phyloP scores from a whole-genome alignment of 2,797 vertebrate genomes.

The Molossus alvarezi region DNA sequence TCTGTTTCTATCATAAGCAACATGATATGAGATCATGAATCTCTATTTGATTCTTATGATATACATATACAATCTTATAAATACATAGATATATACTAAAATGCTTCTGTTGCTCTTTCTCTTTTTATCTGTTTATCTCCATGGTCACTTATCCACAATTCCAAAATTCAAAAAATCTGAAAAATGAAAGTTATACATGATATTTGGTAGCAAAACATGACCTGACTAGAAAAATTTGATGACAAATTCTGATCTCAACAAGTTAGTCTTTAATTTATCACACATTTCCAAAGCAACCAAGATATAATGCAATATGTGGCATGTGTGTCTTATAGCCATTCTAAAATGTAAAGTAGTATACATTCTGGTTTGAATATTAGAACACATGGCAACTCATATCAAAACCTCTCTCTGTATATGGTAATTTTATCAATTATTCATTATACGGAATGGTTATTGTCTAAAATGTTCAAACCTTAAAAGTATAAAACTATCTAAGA shows the following conservation, averaged over 20 bases:
- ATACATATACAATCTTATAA: neutral
- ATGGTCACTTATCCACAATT: neutral
- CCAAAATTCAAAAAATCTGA: neutral
- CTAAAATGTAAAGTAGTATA: neutral
- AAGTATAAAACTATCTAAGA: neutral
- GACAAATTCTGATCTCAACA: neutral
- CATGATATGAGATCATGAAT: neutral
- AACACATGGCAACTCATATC: neutral
- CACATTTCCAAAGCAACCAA: neutral
- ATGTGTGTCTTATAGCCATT: neutral
- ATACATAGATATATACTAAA: neutral
- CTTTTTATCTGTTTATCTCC: neutral
- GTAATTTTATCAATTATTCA: neutral
- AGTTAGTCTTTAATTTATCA: neutral
- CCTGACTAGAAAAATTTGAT: neutral
- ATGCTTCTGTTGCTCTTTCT: neutral
- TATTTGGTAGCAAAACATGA: neutral
- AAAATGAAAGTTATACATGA: conserved; percentile 26
- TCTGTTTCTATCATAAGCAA: no score
- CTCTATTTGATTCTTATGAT: neutral
- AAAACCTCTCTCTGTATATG: neutral
- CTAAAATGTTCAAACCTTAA: conserved; percentile 21
- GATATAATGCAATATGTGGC: neutral
- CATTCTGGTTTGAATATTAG: conserved; percentile 19
- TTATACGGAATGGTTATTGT: neutral